A percentile compares a stretch with the other conserved stretches of the same genome.
phyloP scores from a whole-genome alignment of 2,888 invertebrate species.

The Noctua janthe region DNA sequence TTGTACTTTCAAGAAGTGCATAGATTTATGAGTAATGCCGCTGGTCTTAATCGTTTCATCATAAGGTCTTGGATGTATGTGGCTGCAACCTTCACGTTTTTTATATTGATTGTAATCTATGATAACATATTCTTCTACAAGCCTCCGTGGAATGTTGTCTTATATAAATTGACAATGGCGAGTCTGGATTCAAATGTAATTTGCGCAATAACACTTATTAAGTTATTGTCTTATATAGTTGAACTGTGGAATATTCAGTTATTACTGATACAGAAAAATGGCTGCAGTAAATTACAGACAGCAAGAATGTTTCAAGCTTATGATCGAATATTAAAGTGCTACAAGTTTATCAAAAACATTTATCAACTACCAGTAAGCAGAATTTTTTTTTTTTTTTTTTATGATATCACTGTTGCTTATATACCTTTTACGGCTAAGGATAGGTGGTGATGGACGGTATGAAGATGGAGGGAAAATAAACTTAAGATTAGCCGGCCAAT shows the following conservation, averaged over 20 bases:
- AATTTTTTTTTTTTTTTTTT: neutral
- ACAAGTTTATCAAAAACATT: neutral
- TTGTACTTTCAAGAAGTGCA: constrained; percentile 7
- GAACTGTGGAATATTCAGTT: constrained; percentile 8
- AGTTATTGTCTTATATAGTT: neutral
- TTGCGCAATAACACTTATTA: neutral
- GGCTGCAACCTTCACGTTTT: neutral
- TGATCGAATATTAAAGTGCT: neutral
- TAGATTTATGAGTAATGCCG: neutral
- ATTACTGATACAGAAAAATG: neutral
- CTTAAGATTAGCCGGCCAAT: no score
- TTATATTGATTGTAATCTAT: neutral
- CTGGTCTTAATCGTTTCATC: neutral
- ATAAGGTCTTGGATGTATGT: neutral
- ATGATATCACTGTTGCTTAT: no score
- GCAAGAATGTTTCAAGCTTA: neutral
- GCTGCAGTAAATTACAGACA: neutral
- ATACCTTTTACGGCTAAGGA: no score
- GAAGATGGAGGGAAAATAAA: no score
- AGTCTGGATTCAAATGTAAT: neutral
- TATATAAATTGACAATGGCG: neutral
- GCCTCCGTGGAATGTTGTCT: neutral
- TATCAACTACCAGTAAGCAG: constrained; percentile 12
- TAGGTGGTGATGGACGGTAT: no score
- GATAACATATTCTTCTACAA: neutral